Evolutionary conservation across 2,113 vertebrate genomes (phyloP).

Genomic region (Sphaerodactylus townsendi): DNA sequence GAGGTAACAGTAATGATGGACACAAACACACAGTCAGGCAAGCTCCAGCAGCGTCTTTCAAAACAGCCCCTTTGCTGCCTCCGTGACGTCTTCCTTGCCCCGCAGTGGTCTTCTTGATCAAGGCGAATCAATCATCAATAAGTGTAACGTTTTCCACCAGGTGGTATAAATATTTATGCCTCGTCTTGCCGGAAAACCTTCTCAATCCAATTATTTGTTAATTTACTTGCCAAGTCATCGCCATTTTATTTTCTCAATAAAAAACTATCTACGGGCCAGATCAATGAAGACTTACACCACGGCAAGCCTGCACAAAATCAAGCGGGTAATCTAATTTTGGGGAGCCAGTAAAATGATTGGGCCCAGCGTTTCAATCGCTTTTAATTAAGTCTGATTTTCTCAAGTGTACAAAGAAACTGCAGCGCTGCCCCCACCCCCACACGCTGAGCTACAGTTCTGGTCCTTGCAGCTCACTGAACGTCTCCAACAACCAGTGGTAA

Average conservation of each 20-base stretch:
- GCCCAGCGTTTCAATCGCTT: constrained; percentile 37
- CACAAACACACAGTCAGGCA: neutral
- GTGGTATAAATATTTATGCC: constrained; percentile 36
- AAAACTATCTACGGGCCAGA: constrained; percentile 29
- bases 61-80: neutral
- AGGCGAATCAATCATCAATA: constrained; percentile 39
- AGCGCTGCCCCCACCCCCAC: too few relatives aligned
- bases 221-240: constrained; percentile 64
- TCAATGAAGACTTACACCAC: constrained; percentile 32
- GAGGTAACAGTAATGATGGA: neutral
- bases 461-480: neutral
- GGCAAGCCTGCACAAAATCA: constrained; percentile 43
- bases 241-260: constrained; percentile 66
- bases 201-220: constrained; percentile 69
- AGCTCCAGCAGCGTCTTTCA: neutral
- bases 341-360: constrained; percentile 42
- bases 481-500: constrained; percentile 25
- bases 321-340: neutral
- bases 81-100: constrained; percentile 30
- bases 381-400: constrained; percentile 23
- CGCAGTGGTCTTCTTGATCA: constrained; percentile 47
- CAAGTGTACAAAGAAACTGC: neutral
- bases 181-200: constrained; percentile 52
- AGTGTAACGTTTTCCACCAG: constrained; percentile 50
- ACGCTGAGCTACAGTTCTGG: neutral